Evolutionary conservation across 2,888 invertebrate genomes (phyloP).

Genomic region (Agrotis clavis): DNA sequence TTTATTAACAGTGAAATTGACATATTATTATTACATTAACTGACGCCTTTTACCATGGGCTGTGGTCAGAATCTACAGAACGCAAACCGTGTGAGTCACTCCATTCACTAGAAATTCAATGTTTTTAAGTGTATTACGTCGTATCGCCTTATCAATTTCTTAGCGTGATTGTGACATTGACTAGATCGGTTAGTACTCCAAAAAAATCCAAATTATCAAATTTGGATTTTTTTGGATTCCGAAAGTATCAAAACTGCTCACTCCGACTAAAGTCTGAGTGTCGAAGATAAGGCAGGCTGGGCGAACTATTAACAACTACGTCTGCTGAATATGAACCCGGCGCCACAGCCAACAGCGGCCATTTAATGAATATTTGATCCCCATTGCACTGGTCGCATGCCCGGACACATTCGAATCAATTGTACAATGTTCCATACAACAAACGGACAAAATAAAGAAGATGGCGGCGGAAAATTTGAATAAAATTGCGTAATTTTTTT

Average conservation of each 20-base stretch:
- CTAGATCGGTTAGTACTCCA: neutral
- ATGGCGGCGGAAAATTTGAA: constrained; percentile 44
- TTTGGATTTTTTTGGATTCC: no score
- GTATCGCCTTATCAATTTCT: no score
- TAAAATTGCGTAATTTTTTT: constrained; percentile 8
- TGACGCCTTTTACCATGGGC: no score
- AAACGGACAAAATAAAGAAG: constrained; percentile 60
- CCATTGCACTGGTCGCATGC: constrained; percentile 75
- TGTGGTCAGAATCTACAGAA: no score
- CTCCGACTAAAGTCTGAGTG: constrained; percentile 79
- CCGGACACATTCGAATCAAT: constrained; percentile 82
- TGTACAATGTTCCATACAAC: constrained; percentile 66
- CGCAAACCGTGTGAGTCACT: no score
- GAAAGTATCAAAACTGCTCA: constrained; percentile 73
- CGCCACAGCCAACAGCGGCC: constrained; percentile 74
- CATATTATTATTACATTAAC: no score
- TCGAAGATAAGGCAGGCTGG: constrained; percentile 83
- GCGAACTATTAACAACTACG: constrained; percentile 86
- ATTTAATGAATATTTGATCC: constrained; percentile 87
- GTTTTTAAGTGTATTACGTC: no score
- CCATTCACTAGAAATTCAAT: no score
- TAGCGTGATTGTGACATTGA: no score
- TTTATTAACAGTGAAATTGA: no score
- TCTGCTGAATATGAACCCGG: constrained; percentile 84
- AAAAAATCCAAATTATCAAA: no score